Conservation (phyloP, 2,113 vertebrate species). For the Platysternon megacephalum region DNA sequence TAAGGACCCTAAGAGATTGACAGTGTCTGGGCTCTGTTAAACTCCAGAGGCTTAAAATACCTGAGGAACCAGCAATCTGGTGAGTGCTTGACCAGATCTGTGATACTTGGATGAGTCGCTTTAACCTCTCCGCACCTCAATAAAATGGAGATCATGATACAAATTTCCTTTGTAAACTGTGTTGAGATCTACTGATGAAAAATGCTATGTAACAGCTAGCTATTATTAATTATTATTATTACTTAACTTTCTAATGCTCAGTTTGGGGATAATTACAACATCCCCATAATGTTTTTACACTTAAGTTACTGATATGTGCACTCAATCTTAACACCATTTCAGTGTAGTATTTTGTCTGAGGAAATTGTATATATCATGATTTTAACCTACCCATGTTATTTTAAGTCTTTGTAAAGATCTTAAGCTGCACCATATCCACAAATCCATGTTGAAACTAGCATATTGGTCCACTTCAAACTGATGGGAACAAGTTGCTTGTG, state of each 20-base stretch:
- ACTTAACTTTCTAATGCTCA: background rate
- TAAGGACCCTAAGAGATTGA: no score
- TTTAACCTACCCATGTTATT: background rate
- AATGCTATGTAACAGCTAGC: background rate
- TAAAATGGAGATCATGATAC: background rate
- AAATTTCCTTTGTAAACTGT: background rate
- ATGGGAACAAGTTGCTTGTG: background rate
- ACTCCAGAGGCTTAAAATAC: no score
- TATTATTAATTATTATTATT: background rate
- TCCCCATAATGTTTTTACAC: slow-evolving; percentile 1
- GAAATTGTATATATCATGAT: background rate
- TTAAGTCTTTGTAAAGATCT: background rate
- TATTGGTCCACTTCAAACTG: background rate
- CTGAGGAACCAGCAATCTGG: no score
- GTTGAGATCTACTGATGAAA: background rate
- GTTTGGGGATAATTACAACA: background rate
- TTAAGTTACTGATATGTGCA: background rate
- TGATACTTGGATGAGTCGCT: background rate
- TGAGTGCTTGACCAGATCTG: no score
- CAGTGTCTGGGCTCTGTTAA: no score
- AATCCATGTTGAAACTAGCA: background rate
- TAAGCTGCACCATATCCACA: background rate
- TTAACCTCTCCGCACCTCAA: background rate
- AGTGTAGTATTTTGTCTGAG: background rate
- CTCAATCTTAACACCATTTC: background rate